These are phyloP conservation scores for Perizoma flavofasciatum DNA, from an alignment of 2,888 invertebrate species.

Conservation along the genomic window DNA sequence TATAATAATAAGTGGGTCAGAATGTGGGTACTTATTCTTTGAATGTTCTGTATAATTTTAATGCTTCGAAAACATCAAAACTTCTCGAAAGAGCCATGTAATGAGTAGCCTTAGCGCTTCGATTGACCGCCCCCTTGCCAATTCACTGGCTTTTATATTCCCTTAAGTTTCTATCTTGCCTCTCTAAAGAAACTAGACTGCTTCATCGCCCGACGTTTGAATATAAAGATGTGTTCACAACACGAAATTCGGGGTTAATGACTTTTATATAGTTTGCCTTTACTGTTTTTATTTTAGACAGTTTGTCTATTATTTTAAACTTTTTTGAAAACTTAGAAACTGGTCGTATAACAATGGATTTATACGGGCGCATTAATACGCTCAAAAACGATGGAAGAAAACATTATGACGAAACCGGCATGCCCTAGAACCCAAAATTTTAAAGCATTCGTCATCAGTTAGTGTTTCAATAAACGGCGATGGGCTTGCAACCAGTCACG, in stretches of 20 bases:
- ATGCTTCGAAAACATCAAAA: slow-evolving; percentile 34
- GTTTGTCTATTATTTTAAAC: too few relatives aligned
- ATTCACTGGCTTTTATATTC: slow-evolving; percentile 72
- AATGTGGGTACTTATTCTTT: background rate
- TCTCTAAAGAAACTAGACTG: slow-evolving; percentile 57
- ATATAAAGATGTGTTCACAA: slow-evolving; percentile 55
- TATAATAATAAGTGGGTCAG: background rate
- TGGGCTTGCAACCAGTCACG: too few relatives aligned
- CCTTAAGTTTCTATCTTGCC: slow-evolving; percentile 65
- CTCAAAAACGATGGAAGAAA: too few relatives aligned
- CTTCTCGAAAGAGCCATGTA: slow-evolving; percentile 53
- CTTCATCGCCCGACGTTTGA: slow-evolving; percentile 50
- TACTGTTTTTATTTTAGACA: background rate
- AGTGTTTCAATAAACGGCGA: too few relatives aligned
- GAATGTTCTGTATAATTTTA: background rate
- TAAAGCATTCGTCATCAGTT: too few relatives aligned
- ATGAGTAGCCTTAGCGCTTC: slow-evolving; percentile 76
- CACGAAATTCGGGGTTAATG: slow-evolving; percentile 31
- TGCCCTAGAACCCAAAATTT: too few relatives aligned
- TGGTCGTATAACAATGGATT: too few relatives aligned
- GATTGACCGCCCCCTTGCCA: slow-evolving; percentile 73
- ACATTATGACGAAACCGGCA: too few relatives aligned
- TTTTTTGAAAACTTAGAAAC: background rate
- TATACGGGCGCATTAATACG: too few relatives aligned
- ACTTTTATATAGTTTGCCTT: slow-evolving; percentile 23